Percentiles rank a stretch among this genome's conserved stretches.
These are phyloP conservation scores for Zonotrichia leucophrys DNA, from an alignment of 2,113 vertebrate species.

Conservation along the genomic window DNA sequence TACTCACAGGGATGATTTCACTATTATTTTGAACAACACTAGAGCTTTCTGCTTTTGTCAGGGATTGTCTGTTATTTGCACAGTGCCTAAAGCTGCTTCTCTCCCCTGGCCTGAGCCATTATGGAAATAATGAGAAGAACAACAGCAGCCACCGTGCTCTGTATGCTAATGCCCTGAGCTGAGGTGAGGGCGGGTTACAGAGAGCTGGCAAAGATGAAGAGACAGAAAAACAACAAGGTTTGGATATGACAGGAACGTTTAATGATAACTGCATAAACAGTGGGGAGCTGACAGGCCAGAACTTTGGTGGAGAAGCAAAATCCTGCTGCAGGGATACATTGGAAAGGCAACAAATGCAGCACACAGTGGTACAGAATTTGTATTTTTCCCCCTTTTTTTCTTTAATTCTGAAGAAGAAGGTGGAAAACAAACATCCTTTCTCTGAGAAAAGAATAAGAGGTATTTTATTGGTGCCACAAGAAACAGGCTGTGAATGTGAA, in stretches of 20 bases:
- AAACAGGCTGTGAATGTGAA: neutral
- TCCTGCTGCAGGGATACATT: neutral
- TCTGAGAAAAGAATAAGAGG: neutral
- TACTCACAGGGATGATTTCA: neutral
- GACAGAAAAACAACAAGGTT: neutral
- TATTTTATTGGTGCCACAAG: neutral
- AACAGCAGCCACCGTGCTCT: neutral
- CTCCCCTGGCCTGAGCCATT: neutral
- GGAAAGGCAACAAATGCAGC: neutral
- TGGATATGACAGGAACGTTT: neutral
- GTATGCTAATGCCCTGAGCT: neutral
- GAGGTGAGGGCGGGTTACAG: neutral
- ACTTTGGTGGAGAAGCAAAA: neutral
- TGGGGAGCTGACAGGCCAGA: neutral
- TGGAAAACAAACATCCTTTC: neutral
- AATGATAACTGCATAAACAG: neutral
- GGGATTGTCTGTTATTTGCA: neutral
- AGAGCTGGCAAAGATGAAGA: neutral
- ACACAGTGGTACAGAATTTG: neutral
- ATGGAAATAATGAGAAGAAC: neutral
- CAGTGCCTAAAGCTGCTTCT: neutral
- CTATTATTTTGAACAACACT: neutral
- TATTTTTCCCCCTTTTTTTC: fast-evolving
- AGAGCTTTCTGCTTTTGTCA: neutral
- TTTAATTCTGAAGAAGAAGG: neutral